phyloP scores from a whole-genome alignment of 2,113 vertebrate genomes.

The Amia ocellicauda region DNA sequence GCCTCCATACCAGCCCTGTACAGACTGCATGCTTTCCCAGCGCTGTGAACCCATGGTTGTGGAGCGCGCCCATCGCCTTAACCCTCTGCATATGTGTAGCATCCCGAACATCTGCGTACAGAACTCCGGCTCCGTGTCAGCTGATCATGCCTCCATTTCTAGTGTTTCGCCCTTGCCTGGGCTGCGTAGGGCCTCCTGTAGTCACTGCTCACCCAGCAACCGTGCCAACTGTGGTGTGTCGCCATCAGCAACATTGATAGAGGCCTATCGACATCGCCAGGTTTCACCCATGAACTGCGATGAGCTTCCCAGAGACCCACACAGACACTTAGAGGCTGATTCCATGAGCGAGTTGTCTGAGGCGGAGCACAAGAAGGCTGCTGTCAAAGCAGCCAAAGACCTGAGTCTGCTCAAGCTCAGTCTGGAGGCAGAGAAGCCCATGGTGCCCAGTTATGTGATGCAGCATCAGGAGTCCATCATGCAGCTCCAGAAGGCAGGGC shows the following conservation, averaged over 20 bases:
- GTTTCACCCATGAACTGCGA: constrained; percentile 14
- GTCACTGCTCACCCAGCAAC: constrained; percentile 34
- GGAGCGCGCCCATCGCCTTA: constrained; percentile 50
- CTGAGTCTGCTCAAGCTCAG: constrained; percentile 63
- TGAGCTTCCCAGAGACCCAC: constrained; percentile 24
- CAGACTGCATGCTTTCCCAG: constrained; percentile 65
- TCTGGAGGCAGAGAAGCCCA: constrained; percentile 60
- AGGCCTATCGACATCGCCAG: constrained; percentile 17
- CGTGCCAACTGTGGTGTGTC: constrained; percentile 44
- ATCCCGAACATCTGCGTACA: constrained; percentile 73
- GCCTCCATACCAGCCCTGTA: constrained; percentile 82
- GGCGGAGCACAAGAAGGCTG: constrained; percentile 11
- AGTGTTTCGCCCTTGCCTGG: constrained; percentile 26
- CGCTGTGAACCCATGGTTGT: constrained; percentile 43
- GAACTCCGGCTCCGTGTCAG: constrained; percentile 47
- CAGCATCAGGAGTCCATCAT: constrained; percentile 82
- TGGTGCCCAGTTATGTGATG: constrained; percentile 63
- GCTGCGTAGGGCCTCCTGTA: constrained; percentile 25
- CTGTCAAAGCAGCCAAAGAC: constrained; percentile 50
- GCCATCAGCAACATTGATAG: background rate
- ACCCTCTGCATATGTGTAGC: constrained; percentile 31
- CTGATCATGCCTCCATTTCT: constrained; percentile 24
- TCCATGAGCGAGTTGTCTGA: constrained; percentile 44
- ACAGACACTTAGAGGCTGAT: constrained; percentile 23
- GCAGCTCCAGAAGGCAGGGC: constrained; percentile 76